Evolutionary conservation across 2,797 vertebrate species (phyloP).

Genomic region (Gallinago stenura): DNA sequence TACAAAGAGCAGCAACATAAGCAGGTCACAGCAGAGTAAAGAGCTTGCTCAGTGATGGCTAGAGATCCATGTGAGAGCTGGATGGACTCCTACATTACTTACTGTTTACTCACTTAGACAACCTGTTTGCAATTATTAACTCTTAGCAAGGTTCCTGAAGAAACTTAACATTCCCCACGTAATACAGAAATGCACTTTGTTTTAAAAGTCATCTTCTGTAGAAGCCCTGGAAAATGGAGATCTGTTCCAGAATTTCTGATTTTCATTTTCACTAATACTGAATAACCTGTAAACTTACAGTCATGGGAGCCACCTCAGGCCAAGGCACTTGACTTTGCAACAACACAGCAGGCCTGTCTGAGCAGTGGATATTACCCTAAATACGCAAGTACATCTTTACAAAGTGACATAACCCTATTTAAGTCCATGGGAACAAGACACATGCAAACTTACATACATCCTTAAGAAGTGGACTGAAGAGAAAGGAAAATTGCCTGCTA

Average conservation of each 20-base stretch:
- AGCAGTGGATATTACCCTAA: neutral
- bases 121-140: neutral
- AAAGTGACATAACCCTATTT: neutral
- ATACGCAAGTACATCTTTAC: neutral
- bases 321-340: neutral
- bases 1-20: neutral
- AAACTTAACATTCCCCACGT: neutral
- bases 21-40: neutral
- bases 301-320: neutral
- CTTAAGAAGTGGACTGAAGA: neutral
- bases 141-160: neutral
- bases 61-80: neutral
- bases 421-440: neutral
- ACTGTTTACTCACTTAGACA: neutral
- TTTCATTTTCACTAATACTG: neutral
- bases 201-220: neutral
- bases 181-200: neutral
- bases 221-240: neutral
- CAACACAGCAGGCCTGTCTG: neutral
- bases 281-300: neutral
- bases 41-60: neutral
- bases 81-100: neutral
- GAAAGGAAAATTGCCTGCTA: neutral
- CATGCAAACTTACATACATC: accelerated
- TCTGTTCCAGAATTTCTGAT: neutral